These are phyloP conservation scores for Melolontha melolontha DNA, from an alignment of 2,888 invertebrate genomes.

Conservation along the genomic window DNA sequence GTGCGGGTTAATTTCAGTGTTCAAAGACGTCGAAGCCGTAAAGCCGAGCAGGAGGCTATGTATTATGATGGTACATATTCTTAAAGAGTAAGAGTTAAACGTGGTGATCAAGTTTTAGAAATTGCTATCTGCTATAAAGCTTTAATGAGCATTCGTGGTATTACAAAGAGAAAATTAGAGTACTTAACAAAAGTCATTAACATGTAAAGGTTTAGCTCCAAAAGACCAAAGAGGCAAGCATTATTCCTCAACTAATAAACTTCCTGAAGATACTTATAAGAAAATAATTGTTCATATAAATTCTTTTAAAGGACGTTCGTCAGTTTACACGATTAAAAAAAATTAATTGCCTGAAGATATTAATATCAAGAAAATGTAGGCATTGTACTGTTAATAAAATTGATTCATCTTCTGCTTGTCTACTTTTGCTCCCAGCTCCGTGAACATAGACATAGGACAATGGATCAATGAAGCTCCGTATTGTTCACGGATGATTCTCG, in stretches of 20 bases:
- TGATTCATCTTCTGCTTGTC: too few species aligned
- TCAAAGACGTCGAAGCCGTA: slow-evolving; percentile 10
- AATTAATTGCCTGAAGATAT: slow-evolving; percentile 14
- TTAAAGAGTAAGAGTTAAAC: slow-evolving; percentile 9
- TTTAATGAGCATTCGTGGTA: slow-evolving; percentile 13
- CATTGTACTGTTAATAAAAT: too few species aligned
- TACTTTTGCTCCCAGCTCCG: too few species aligned
- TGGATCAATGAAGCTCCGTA: too few species aligned
- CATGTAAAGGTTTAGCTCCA: slow-evolving; percentile 12
- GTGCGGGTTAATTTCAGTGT: slow-evolving; percentile 20
- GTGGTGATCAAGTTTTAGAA: slow-evolving; percentile 1
- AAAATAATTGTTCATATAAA: slow-evolving; percentile 10
- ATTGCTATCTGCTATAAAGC: slow-evolving; percentile 18
- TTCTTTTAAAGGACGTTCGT: slow-evolving; percentile 5
- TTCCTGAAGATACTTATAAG: not conserved
- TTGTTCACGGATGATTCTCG: too few species aligned
- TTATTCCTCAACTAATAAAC: slow-evolving; percentile 4
- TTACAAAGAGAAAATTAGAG: slow-evolving; percentile 18
- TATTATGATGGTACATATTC: slow-evolving; percentile 9
- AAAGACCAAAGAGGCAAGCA: slow-evolving; percentile 24
- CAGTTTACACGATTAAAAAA: slow-evolving; percentile 12
- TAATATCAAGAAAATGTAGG: slow-evolving; percentile 22
- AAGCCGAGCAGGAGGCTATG: not conserved
- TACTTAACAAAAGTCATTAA: slow-evolving; percentile 20
- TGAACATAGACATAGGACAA: too few species aligned